phyloP scores from a whole-genome alignment of 1,140 invertebrate species.

The Heliothis virescens region DNA sequence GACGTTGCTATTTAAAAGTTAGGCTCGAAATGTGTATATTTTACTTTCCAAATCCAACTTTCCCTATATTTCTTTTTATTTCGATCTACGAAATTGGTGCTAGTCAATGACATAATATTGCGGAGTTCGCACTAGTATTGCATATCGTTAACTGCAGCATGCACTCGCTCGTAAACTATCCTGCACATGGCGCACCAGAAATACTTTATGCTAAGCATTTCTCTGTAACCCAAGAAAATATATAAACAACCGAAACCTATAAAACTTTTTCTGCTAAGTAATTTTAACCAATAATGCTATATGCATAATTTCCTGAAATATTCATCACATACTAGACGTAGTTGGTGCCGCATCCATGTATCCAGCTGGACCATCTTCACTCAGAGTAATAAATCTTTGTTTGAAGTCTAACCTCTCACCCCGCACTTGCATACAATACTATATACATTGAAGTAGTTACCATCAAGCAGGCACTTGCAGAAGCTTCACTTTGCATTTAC shows the following conservation, averaged over 20 bases:
- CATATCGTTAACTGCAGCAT: background rate
- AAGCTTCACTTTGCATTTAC: background rate
- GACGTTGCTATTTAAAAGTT: too few relatives aligned
- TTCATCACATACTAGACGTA: too few relatives aligned
- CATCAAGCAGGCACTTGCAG: background rate
- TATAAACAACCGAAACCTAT: too few relatives aligned
- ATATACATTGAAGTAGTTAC: background rate
- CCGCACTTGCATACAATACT: background rate
- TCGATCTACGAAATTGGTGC: too few relatives aligned
- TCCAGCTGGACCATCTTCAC: background rate
- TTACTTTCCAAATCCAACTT: too few relatives aligned
- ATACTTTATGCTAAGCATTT: background rate
- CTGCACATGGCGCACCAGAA: background rate
- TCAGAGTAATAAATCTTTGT: background rate
- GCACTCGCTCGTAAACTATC: background rate
- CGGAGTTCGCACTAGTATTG: background rate
- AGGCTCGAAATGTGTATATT: too few relatives aligned
- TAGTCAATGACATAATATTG: background rate
- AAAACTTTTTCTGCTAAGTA: too few relatives aligned
- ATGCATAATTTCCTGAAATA: too few relatives aligned
- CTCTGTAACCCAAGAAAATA: background rate
- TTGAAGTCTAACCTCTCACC: conserved; percentile 12
- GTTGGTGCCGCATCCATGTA: too few relatives aligned
- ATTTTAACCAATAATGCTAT: too few relatives aligned
- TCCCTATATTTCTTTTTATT: too few relatives aligned